Percentiles rank a stretch among this genome's conserved stretches.
These are phyloP conservation scores for Rhogogaster chlorosoma DNA, from an alignment of 2,888 invertebrate species.

Conservation along the genomic window DNA sequence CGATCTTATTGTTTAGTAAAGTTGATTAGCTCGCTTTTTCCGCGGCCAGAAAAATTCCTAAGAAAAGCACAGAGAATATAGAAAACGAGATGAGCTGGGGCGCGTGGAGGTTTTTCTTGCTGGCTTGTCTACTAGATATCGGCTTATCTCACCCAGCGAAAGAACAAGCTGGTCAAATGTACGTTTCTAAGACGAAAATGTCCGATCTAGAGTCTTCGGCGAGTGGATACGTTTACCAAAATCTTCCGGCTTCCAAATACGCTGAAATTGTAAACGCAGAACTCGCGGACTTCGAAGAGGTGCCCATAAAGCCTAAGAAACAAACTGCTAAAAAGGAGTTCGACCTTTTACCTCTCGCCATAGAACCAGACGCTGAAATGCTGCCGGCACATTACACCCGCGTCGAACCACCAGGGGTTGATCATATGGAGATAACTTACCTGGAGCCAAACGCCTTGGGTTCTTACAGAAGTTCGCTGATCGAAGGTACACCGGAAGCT, in stretches of 20 bases:
- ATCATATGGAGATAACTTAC: conserved; percentile 72
- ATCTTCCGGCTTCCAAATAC: conserved; percentile 55
- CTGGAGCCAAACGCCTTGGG: conserved; percentile 36
- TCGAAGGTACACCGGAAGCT: conserved; percentile 40
- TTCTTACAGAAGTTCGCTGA: conserved; percentile 39
- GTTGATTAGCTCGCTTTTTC: neutral
- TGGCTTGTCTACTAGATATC: conserved; percentile 54
- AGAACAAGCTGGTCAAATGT: conserved; percentile 76
- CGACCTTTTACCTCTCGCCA: conserved; percentile 68
- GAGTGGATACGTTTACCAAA: conserved; percentile 77
- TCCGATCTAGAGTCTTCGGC: conserved; percentile 81
- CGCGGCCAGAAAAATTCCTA: neutral
- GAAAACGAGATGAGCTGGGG: conserved; percentile 20
- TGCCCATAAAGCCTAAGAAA: conserved; percentile 65
- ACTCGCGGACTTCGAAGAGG: conserved; percentile 55
- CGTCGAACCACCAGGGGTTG: conserved; percentile 72
- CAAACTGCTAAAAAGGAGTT: conserved; percentile 59
- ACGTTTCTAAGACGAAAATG: conserved; percentile 79
- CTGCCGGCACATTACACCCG: conserved; percentile 72
- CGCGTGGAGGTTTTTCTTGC: conserved; percentile 48
- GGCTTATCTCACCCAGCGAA: conserved; percentile 53
- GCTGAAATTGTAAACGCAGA: conserved; percentile 71
- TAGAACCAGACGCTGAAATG: conserved; percentile 75
- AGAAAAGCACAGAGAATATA: neutral
- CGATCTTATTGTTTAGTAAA: conserved; percentile 7